Conservation (phyloP, 1,140 invertebrate species). For the Pristionchus pacificus region DNA sequence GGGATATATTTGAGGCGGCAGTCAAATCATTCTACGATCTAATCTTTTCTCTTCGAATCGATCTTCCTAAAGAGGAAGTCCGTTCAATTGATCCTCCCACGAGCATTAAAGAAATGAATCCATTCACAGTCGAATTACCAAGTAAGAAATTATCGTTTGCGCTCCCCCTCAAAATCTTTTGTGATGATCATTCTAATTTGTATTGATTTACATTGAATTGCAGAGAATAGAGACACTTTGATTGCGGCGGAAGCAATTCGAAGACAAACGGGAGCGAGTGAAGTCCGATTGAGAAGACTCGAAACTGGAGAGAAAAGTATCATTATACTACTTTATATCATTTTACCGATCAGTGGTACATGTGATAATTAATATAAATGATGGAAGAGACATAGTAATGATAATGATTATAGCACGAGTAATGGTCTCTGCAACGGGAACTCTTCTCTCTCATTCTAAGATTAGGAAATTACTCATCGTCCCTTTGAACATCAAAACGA, state of each 20-base stretch:
- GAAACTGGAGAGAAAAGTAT: background rate
- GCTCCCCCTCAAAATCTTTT: background rate
- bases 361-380: too few species aligned
- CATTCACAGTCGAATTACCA: background rate
- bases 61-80: background rate
- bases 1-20: background rate
- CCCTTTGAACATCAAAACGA: background rate
- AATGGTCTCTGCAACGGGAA: background rate
- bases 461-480: background rate
- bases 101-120: background rate
- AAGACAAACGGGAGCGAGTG: background rate
- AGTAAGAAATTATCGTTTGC: background rate
- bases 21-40: background rate
- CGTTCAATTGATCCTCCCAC: background rate
- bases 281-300: background rate
- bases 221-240: background rate
- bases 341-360: background rate
- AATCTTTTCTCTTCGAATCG: background rate
- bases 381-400: too few species aligned
- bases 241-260: background rate
- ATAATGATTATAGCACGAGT: background rate
- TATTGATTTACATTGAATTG: too few species aligned
- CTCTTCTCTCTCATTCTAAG: background rate
- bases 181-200: background rate
- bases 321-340: background rate